Evolutionary conservation across 2,113 vertebrate species (phyloP).

Genomic region (Chionodraco myersi): DNA sequence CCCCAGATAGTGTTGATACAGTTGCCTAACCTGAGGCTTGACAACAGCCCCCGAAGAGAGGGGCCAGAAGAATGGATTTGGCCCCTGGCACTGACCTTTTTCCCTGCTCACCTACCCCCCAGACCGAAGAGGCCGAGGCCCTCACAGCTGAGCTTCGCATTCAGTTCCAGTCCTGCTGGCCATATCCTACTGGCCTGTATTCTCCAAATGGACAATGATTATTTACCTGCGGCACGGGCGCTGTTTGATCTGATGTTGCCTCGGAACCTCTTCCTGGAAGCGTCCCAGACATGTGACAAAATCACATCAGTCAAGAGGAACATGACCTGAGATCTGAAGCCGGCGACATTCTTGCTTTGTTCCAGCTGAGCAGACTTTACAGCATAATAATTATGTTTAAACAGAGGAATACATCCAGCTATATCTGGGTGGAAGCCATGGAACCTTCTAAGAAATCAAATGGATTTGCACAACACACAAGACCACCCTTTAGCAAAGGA

Average conservation of each 20-base stretch:
- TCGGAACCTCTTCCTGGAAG: constrained; percentile 20
- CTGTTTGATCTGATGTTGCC: constrained; percentile 22
- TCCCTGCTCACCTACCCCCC: constrained; percentile 37
- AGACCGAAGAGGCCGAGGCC: constrained; percentile 25
- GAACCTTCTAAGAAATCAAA: constrained; percentile 58
- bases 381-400: constrained; percentile 44
- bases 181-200: constrained; percentile 27
- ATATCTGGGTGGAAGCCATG: constrained; percentile 52
- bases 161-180: constrained; percentile 36
- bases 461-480: constrained; percentile 60
- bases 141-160: constrained; percentile 66
- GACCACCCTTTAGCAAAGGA: constrained; percentile 76
- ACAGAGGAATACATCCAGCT: constrained; percentile 43
- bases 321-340: constrained; percentile 26
- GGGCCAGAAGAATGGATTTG: constrained; percentile 55
- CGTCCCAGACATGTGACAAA: constrained; percentile 1
- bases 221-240: constrained; percentile 46
- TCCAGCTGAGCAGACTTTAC: constrained; percentile 34
- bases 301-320: neutral
- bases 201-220: constrained; percentile 31
- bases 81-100: constrained; percentile 52
- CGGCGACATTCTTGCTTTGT: neutral
- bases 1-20: constrained; percentile 76
- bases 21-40: constrained; percentile 78
- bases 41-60: constrained; percentile 79